Conservation (phyloP, 2,113 vertebrate genomes). For the Nycticorax nycticorax region DNA sequence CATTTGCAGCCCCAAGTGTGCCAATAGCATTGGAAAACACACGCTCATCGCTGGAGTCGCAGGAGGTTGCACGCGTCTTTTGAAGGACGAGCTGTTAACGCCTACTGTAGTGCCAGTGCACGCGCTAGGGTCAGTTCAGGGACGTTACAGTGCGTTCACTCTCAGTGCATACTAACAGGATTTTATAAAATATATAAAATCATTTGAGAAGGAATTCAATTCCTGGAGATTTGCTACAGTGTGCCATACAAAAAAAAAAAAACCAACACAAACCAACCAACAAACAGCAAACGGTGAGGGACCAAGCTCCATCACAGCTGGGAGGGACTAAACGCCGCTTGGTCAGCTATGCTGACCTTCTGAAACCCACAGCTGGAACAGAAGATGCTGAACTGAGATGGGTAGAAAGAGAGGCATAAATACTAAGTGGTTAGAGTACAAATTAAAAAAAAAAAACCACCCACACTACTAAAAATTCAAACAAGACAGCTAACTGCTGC, state of each 20-base stretch:
- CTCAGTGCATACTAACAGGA: slow-evolving; percentile 62
- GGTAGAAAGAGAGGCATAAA: slow-evolving; percentile 5
- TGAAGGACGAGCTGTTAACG: neutral
- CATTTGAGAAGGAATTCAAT: slow-evolving; percentile 40
- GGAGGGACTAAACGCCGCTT: neutral
- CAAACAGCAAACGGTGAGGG: neutral
- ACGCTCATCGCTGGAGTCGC: neutral
- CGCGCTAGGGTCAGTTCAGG: neutral
- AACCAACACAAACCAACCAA: neutral
- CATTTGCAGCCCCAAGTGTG: slow-evolving; percentile 43
- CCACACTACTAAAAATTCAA: slow-evolving; percentile 7
- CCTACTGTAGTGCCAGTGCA: neutral
- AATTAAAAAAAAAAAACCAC: neutral
- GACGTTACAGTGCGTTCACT: slow-evolving; percentile 42
- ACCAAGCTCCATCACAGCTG: neutral
- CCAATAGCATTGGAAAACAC: neutral
- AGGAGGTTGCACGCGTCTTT: neutral
- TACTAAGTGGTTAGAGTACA: neutral
- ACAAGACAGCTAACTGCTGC: slow-evolving; percentile 50
- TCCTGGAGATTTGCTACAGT: slow-evolving; percentile 24
- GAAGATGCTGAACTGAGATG: slow-evolving; percentile 14
- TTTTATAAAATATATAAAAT: slow-evolving; percentile 53
- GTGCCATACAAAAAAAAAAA: slow-evolving; percentile 4
- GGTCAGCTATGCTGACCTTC: slow-evolving; percentile 24
- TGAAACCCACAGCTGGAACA: neutral